These are phyloP conservation scores for Zingel zingel DNA, from an alignment of 2,113 vertebrate genomes.

Conservation along the genomic window DNA sequence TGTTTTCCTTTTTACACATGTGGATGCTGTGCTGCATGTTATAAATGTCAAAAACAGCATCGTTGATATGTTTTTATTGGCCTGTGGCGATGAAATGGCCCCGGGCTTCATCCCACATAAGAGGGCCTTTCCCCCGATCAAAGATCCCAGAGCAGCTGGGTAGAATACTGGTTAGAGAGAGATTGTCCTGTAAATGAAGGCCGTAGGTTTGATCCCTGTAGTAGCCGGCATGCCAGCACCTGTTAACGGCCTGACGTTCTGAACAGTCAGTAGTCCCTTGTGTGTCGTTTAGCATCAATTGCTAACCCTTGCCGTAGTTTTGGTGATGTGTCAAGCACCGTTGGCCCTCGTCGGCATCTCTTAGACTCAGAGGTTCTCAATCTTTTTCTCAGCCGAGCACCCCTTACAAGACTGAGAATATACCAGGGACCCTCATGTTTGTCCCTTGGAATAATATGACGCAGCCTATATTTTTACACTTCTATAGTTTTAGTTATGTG, in stretches of 20 bases:
- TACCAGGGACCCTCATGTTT: too few species aligned
- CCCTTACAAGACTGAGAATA: too few species aligned
- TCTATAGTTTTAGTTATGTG: too few species aligned
- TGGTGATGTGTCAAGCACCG: not conserved
- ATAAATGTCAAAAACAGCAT: slow-evolving; percentile 44
- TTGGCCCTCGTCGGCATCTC: not conserved
- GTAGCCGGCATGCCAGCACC: not conserved
- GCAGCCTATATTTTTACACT: too few species aligned
- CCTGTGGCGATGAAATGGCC: slow-evolving; percentile 18
- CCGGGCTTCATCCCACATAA: slow-evolving; percentile 55
- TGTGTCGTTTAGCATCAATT: not conserved
- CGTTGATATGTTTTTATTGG: slow-evolving; percentile 13
- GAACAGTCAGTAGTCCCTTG: not conserved
- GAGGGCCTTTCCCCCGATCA: slow-evolving; percentile 54
- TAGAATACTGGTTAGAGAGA: slow-evolving; percentile 14
- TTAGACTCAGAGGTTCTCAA: not conserved
- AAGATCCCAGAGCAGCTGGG: slow-evolving; percentile 61
- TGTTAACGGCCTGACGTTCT: not conserved
- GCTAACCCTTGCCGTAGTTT: not conserved
- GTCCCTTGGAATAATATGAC: too few species aligned
- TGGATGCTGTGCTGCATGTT: slow-evolving; percentile 28
- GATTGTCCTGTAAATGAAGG: slow-evolving; percentile 48
- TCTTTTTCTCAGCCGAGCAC: too few species aligned
- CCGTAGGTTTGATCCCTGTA: slow-evolving; percentile 24
- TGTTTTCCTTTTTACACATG: slow-evolving; percentile 48